A percentile compares a stretch with the other conserved stretches of the same genome.
Conservation (phyloP, 2,797 vertebrate species). For the Ciconia nigra region DNA sequence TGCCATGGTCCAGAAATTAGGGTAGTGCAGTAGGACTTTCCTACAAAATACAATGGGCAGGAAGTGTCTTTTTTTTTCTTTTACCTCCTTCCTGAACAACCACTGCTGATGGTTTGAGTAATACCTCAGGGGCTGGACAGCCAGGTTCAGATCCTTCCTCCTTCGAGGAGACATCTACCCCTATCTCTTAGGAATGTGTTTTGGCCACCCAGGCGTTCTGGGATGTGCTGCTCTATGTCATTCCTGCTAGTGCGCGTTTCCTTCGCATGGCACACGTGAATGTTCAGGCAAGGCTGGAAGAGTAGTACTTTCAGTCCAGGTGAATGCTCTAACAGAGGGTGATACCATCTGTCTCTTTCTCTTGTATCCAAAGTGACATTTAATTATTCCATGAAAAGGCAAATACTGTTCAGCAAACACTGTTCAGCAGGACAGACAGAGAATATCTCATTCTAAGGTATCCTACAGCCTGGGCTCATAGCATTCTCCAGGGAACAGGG, state of each 20-base stretch:
- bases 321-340: not conserved
- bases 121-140: not conserved
- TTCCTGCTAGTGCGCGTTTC: not conserved
- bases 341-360: not conserved
- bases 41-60: not conserved
- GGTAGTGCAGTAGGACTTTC: not conserved
- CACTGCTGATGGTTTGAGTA: not conserved
- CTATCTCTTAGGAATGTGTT: not conserved
- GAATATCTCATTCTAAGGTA: not conserved
- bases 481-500: not conserved
- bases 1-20: not conserved
- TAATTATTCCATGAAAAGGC: not conserved
- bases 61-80: not conserved
- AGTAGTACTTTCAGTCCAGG: not conserved
- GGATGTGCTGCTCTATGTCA: not conserved
- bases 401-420: not conserved
- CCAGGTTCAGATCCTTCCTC: not conserved
- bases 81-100: not conserved
- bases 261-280: not conserved
- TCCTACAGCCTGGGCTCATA: not conserved
- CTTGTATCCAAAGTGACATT: not conserved
- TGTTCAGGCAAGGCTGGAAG: not conserved
- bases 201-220: not conserved
- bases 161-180: not conserved
- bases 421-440: not conserved